A percentile compares a stretch with the other conserved stretches of the same genome.
phyloP scores from a whole-genome alignment of 2,888 invertebrate species.

The Ommatoiulus sabulosus region DNA sequence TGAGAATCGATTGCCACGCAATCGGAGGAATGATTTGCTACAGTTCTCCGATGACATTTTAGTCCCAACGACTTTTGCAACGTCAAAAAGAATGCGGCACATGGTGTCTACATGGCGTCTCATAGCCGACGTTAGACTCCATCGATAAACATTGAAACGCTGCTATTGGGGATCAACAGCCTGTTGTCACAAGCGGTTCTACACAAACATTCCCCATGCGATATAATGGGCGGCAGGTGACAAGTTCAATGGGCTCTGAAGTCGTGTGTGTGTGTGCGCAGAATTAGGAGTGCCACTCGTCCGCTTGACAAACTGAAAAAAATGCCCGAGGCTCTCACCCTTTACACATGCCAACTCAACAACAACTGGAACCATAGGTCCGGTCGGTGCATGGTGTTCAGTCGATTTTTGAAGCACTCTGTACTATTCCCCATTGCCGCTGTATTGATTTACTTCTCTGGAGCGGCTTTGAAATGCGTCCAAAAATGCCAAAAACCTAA shows the following conservation, averaged over 20 bases:
- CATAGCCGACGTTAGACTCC: background rate
- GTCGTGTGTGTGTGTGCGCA: background rate
- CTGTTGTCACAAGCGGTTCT: background rate
- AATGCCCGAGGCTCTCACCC: background rate
- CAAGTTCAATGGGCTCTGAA: constrained; percentile 23
- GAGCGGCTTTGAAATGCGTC: background rate
- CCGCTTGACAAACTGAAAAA: background rate
- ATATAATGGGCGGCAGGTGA: constrained; percentile 16
- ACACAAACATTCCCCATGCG: background rate
- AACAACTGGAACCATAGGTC: too few relatives aligned
- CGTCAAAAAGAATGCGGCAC: too few relatives aligned
- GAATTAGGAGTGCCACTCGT: background rate
- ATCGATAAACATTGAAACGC: constrained; percentile 9
- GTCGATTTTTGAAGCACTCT: background rate
- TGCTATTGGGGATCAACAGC: background rate
- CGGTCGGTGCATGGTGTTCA: too few relatives aligned
- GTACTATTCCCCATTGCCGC: background rate
- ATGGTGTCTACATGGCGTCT: background rate
- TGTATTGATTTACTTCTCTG: background rate
- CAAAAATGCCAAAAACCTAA: constrained; percentile 1
- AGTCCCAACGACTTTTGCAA: too few relatives aligned
- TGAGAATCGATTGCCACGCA: too few relatives aligned
- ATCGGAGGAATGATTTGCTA: too few relatives aligned
- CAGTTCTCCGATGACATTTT: too few relatives aligned
- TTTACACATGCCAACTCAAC: background rate